These are phyloP conservation scores for Arenicola marina DNA, from an alignment of 2,888 invertebrate species.

Conservation along the genomic window DNA sequence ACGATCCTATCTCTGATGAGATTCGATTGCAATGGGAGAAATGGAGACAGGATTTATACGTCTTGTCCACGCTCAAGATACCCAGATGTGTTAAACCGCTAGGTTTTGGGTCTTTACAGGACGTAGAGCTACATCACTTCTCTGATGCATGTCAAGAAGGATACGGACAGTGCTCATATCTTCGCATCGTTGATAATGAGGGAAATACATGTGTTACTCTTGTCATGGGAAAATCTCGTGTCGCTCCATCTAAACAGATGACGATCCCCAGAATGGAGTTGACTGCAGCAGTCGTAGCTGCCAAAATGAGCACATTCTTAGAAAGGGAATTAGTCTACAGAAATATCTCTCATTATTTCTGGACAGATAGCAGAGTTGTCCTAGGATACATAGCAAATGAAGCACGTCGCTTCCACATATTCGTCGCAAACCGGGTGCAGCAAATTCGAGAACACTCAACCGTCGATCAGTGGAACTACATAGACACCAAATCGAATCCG, in stretches of 20 bases:
- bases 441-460: slow-evolving; percentile 26
- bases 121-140: slow-evolving; percentile 6
- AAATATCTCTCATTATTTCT: slow-evolving; percentile 3
- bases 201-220: not conserved
- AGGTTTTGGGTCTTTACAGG: not conserved
- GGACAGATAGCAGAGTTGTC: slow-evolving; percentile 34
- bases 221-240: slow-evolving; percentile 26
- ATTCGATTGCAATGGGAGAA: not conserved
- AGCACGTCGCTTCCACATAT: slow-evolving; percentile 33
- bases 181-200: not conserved
- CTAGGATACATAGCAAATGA: slow-evolving; percentile 37
- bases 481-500: slow-evolving; percentile 30
- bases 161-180: slow-evolving; percentile 7
- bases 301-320: not conserved
- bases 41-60: slow-evolving; percentile 1
- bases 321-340: not conserved
- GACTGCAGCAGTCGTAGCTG: slow-evolving; percentile 25
- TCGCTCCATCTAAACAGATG: slow-evolving; percentile 30
- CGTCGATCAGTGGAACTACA: slow-evolving; percentile 32
- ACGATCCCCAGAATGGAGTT: slow-evolving; percentile 33
- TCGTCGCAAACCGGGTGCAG: slow-evolving; percentile 38
- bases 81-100: slow-evolving; percentile 13
- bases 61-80: not conserved
- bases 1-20: slow-evolving; percentile 23
- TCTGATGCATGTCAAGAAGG: slow-evolving; percentile 12